These are phyloP conservation scores for Eupristina koningsbergeri DNA, from an alignment of 1,140 invertebrate species.

Conservation along the genomic window DNA sequence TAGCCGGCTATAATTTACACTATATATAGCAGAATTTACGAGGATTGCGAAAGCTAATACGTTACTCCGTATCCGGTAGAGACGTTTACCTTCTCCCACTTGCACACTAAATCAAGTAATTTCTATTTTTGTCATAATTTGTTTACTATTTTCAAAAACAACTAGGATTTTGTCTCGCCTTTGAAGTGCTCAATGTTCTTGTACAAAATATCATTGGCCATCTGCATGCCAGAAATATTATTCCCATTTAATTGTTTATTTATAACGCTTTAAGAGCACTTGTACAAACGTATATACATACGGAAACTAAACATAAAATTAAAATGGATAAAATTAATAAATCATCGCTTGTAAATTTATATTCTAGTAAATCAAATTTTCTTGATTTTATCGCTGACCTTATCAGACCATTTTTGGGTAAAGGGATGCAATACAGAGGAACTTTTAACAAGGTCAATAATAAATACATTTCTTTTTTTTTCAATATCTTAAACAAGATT, in stretches of 20 bases:
- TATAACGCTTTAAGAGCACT: no score
- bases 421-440: background rate
- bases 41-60: background rate
- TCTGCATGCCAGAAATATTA: background rate
- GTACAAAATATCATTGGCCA: background rate
- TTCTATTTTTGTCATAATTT: background rate
- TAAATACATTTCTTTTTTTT: constrained; percentile 22
- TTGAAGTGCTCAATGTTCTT: background rate
- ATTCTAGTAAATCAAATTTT: background rate
- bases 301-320: no score
- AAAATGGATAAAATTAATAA: no score
- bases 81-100: background rate
- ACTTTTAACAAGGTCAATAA: constrained; percentile 7
- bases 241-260: background rate
- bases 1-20: background rate
- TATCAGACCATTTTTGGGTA: background rate
- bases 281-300: no score
- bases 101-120: background rate
- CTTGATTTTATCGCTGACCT: background rate
- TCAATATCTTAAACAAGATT: constrained; percentile 49
- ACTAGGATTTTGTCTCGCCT: background rate
- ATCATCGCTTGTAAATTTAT: background rate
- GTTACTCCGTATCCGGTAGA: background rate
- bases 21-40: background rate
- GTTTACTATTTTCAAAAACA: background rate